phyloP scores from a whole-genome alignment of 2,888 invertebrate genomes.

The Perizoma flavofasciatum region DNA sequence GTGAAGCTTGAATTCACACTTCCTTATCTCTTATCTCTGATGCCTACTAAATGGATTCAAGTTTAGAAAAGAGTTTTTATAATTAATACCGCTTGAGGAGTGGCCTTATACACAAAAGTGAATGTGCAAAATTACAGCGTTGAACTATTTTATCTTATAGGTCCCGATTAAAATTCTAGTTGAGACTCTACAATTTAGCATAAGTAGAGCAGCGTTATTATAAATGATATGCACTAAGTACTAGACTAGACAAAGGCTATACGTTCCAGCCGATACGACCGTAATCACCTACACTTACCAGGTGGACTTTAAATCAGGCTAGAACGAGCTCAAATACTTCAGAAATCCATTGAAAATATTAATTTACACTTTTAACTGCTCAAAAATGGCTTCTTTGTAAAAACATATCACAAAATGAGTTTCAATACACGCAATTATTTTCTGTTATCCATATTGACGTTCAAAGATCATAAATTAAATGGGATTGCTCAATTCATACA shows the following conservation, averaged over 20 bases:
- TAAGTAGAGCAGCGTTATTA: conserved; percentile 40
- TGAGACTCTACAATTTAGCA: conserved; percentile 36
- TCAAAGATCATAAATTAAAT: conserved; percentile 35
- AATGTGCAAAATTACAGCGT: conserved; percentile 8
- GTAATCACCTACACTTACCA: conserved; percentile 24
- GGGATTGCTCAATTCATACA: conserved; percentile 34
- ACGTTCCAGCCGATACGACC: conserved; percentile 16
- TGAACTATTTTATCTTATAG: conserved; percentile 10
- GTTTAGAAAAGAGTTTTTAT: too few relatives aligned
- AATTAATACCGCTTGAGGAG: too few relatives aligned
- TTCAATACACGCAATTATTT: conserved; percentile 30
- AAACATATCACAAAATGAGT: conserved; percentile 26
- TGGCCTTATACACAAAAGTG: conserved; percentile 9
- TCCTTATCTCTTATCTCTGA: too few relatives aligned
- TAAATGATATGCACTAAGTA: conserved; percentile 24
- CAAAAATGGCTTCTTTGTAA: conserved; percentile 26
- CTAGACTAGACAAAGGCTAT: conserved; percentile 31
- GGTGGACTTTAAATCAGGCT: conserved; percentile 12
- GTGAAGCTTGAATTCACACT: too few relatives aligned
- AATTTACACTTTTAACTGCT: conserved; percentile 24
- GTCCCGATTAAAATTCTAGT: conserved; percentile 19
- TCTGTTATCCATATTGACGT: conserved; percentile 24
- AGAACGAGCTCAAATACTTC: conserved; percentile 22
- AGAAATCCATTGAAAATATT: conserved; percentile 13
- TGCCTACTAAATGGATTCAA: too few relatives aligned